Evolutionary conservation across 1,140 invertebrate genomes (phyloP).

Genomic region (Ostrea edulis): DNA sequence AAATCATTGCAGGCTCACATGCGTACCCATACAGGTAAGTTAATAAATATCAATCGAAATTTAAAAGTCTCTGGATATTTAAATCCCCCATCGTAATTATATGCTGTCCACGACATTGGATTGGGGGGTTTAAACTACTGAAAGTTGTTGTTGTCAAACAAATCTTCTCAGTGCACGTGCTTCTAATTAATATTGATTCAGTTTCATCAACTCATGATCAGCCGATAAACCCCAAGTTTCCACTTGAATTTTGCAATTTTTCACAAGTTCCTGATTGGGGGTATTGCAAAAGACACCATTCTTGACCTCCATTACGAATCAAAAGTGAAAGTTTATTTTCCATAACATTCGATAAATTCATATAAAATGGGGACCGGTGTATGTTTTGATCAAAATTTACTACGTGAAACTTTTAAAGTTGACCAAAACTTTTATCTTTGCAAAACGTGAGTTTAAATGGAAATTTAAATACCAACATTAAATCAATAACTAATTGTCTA

Average conservation of each 20-base stretch:
- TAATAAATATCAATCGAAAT: slow-evolving; percentile 43
- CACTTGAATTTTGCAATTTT: neutral
- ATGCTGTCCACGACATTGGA: slow-evolving; percentile 14
- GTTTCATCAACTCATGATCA: slow-evolving; percentile 8
- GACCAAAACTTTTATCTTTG: neutral
- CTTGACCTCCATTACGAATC: neutral
- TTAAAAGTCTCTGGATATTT: slow-evolving; percentile 50
- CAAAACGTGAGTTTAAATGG: slow-evolving; percentile 36
- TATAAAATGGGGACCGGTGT: too few relatives aligned
- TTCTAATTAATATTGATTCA: slow-evolving; percentile 26
- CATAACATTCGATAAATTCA: too few relatives aligned
- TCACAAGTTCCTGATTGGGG: neutral
- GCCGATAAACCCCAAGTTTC: neutral
- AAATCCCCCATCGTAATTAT: slow-evolving; percentile 42
- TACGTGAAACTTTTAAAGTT: neutral
- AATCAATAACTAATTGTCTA: slow-evolving; percentile 39
- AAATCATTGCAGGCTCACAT: slow-evolving; percentile 91
- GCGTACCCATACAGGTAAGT: slow-evolving; percentile 88
- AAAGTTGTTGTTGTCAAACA: slow-evolving; percentile 30
- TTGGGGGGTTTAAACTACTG: slow-evolving; percentile 36
- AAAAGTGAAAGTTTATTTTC: slow-evolving; percentile 10
- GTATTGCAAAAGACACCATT: slow-evolving; percentile 35
- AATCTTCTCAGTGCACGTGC: slow-evolving; percentile 8
- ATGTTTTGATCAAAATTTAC: neutral
- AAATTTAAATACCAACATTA: slow-evolving; percentile 38